Evolutionary conservation across 2,888 invertebrate species (phyloP), one percentile per base, ranked within the genome.

Genomic region (Saturnia pavonia): DNA sequence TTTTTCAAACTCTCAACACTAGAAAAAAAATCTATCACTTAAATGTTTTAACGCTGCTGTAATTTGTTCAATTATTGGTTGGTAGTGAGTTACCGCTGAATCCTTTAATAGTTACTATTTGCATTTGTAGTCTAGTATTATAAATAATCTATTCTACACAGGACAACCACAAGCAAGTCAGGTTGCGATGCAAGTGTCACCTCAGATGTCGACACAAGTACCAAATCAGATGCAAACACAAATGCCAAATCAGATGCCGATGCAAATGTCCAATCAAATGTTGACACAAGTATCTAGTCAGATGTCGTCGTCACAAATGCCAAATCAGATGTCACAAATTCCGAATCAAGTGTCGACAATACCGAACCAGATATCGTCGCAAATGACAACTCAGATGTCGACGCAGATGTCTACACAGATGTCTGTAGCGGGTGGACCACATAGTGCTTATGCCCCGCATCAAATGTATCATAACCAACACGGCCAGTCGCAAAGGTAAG

Each of bases 401-500:
- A 48, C 69, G 70, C 73, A 71, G 27, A 67, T 42, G 12, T 60
- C 71, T 25, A 25, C 42, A 40, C 74, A 71, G 67, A n/a, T 68
- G 48, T 70, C 70, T 22, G 57, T 63, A 67, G 43, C 67, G 22
- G 34, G 60, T 19, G 68, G 68, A 2, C 66, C 71, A 7, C 71
- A 71, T 16, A 45, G 51, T 19, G 27, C 68, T 6, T 79, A 82
- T 34, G 75, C 80, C 51, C 78, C 78, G 42, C 78, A 81, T 42
- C 87, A 86, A 72, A 75, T 78, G 22, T 86, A 85, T 72, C 86
- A 86, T 78, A 84, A 83, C 73, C 88, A 88, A 27, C 85, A 86
- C 43, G 74, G 75, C 45, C 86, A 83, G 63, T 83, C 84, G n/a
- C 90, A 88, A 71, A 86, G 89, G 89, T 89, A 69, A 72, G 1